Percentiles rank a stretch among this genome's conserved stretches.
Evolutionary conservation across 1,140 invertebrate species (phyloP).

Genomic region (Nasonia longicornis): DNA sequence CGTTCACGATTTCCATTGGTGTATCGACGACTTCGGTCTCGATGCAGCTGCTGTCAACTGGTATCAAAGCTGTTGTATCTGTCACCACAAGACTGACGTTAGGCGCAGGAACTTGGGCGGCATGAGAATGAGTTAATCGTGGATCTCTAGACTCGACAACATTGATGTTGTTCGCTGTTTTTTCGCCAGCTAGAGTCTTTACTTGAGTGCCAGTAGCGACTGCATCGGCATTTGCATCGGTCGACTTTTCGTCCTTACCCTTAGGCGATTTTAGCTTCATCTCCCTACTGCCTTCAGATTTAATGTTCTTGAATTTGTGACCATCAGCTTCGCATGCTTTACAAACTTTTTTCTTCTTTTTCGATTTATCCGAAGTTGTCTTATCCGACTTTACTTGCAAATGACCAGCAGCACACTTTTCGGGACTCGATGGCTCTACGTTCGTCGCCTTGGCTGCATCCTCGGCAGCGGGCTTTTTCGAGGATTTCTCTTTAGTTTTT

Average conservation of each 20-base stretch:
- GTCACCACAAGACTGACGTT: too few species aligned
- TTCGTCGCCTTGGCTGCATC: neutral
- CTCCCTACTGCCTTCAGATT: slow-evolving; percentile 60
- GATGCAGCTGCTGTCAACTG: slow-evolving; percentile 1
- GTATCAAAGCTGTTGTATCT: neutral
- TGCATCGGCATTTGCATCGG: neutral
- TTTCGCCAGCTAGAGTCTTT: neutral
- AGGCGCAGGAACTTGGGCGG: too few species aligned
- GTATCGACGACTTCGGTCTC: slow-evolving; percentile 17
- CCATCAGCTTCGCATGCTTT: slow-evolving; percentile 36
- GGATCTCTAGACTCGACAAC: neutral
- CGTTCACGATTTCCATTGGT: neutral
- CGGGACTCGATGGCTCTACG: neutral
- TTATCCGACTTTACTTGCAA: slow-evolving; percentile 13
- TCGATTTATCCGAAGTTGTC: neutral
- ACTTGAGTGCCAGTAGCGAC: neutral
- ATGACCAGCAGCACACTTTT: slow-evolving; percentile 32
- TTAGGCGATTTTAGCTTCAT: slow-evolving; percentile 55
- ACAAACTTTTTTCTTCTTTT: slow-evolving; percentile 37
- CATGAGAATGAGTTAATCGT: too few species aligned
- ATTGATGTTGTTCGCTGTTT: neutral
- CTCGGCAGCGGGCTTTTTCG: slow-evolving; percentile 4
- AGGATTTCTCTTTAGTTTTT: slow-evolving; percentile 7
- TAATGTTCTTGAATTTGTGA: slow-evolving; percentile 57
- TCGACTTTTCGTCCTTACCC: slow-evolving; percentile 45